Conservation (phyloP, 1,140 invertebrate species). For the Ridgeia piscesae region DNA sequence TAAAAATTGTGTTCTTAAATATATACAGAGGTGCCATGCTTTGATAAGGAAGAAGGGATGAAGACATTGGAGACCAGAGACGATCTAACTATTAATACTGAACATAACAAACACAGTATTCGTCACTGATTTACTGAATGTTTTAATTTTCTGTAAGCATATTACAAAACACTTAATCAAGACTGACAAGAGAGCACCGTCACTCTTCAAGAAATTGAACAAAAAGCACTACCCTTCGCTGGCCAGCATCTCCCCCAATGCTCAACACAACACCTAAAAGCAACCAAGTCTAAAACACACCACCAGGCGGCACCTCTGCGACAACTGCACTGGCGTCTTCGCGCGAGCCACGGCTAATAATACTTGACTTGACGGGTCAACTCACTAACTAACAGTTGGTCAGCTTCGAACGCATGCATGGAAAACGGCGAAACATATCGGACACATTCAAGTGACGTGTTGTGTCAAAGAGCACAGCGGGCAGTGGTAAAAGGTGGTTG, state of each 20-base stretch:
- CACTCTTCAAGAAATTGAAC: neutral
- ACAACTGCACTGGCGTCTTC: neutral
- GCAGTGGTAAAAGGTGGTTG: neutral
- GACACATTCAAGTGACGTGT: neutral
- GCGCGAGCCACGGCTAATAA: neutral
- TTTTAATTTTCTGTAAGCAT: conserved; percentile 2
- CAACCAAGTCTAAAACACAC: neutral
- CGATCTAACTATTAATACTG: neutral
- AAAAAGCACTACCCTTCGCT: conserved; percentile 4
- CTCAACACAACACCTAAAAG: neutral
- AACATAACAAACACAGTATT: neutral
- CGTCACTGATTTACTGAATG: neutral
- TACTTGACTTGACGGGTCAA: neutral
- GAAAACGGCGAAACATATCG: neutral
- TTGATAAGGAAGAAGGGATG: no score
- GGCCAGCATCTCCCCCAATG: neutral
- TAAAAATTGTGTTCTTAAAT: no score
- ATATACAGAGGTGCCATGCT: no score
- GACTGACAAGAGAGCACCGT: neutral
- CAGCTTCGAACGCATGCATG: neutral
- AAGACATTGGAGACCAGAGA: neutral
- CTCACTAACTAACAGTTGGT: neutral
- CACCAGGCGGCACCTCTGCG: neutral
- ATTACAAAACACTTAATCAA: conserved; percentile 6
- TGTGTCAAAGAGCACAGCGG: no score